These are phyloP conservation scores for Epirrhoe alternata DNA, from an alignment of 2,888 invertebrate genomes.

Conservation along the genomic window DNA sequence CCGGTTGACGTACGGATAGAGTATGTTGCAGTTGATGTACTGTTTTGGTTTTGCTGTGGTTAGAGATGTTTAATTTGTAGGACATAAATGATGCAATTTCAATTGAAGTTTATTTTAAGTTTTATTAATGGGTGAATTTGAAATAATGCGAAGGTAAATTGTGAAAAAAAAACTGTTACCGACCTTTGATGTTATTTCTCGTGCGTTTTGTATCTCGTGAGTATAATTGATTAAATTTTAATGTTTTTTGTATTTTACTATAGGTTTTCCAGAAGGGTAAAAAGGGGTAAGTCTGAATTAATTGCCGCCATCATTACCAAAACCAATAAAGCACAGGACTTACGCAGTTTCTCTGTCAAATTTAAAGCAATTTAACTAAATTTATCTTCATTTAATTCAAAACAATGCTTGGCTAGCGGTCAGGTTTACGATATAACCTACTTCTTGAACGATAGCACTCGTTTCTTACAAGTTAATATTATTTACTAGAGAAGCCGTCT, in stretches of 20 bases:
- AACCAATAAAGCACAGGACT: constrained; percentile 45
- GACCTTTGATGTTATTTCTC: too few species aligned
- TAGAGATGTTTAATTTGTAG: neutral
- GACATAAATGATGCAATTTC: too few species aligned
- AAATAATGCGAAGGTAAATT: too few species aligned
- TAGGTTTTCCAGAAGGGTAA: constrained; percentile 15
- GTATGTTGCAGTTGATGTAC: constrained; percentile 8
- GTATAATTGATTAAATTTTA: neutral
- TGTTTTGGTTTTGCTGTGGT: constrained; percentile 23
- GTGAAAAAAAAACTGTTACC: too few species aligned
- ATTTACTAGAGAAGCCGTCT: neutral
- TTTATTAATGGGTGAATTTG: too few species aligned
- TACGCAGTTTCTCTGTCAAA: constrained; percentile 50
- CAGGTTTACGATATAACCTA: constrained; percentile 54
- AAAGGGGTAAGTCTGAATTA: constrained; percentile 24
- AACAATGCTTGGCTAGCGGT: constrained; percentile 54
- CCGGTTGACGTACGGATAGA: constrained; percentile 24
- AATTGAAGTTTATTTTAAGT: too few species aligned
- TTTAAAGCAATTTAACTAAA: constrained; percentile 61
- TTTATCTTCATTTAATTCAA: constrained; percentile 62
- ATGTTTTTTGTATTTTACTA: neutral
- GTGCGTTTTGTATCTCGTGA: neutral
- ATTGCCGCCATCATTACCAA: constrained; percentile 29
- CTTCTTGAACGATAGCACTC: constrained; percentile 33
- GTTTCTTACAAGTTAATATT: neutral